Percentiles rank a stretch among this genome's conserved stretches.
Conservation (phyloP, 2,888 invertebrate species). For the Drosophila anceps region DNA sequence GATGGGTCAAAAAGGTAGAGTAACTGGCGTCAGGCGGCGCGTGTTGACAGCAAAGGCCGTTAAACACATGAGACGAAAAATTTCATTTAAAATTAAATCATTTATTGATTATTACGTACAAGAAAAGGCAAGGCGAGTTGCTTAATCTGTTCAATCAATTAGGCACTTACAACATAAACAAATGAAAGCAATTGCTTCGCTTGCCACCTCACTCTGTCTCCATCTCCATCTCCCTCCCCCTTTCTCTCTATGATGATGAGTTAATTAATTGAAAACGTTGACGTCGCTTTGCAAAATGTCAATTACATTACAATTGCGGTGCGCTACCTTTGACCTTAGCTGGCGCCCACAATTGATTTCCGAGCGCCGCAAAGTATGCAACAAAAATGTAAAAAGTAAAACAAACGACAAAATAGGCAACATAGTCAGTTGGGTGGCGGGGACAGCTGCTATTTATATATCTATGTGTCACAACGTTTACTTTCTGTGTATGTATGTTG, state of each 20-base stretch:
- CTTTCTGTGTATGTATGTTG: background rate
- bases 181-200: background rate
- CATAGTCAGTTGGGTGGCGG: background rate
- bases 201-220: background rate
- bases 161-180: background rate
- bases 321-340: slow-evolving; percentile 64
- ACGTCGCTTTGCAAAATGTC: slow-evolving; percentile 55
- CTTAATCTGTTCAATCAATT: background rate
- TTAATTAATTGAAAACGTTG: slow-evolving; percentile 22
- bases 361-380: slow-evolving; percentile 51
- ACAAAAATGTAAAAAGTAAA: slow-evolving; percentile 37
- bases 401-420: slow-evolving; percentile 33
- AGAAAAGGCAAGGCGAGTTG: background rate
- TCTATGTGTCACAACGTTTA: background rate
- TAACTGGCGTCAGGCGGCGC: slow-evolving; percentile 71
- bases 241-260: background rate
- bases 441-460: slow-evolving; percentile 41
- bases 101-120: slow-evolving; percentile 20
- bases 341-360: slow-evolving; percentile 57
- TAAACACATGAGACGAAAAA: slow-evolving; percentile 28
- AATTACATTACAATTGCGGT: slow-evolving; percentile 46
- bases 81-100: slow-evolving; percentile 28
- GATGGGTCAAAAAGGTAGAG: slow-evolving; percentile 18
- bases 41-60: slow-evolving; percentile 64
- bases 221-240: too few relatives aligned